Evolutionary conservation across 92 coral and sea anemone genomes (phyloP).

Genomic region (Siderastrea siderea): DNA sequence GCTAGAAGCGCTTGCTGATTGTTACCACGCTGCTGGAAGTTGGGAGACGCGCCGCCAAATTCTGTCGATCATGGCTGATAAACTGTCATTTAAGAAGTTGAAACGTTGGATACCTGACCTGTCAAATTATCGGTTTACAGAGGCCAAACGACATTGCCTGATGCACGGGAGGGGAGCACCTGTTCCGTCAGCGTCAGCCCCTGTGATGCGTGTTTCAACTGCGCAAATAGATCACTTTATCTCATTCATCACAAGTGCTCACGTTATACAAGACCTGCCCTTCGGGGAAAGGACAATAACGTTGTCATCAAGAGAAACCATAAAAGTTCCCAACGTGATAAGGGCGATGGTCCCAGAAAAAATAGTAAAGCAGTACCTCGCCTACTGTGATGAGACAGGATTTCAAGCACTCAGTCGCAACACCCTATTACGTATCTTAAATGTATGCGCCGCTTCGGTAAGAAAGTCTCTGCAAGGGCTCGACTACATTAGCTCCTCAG

Average conservation of each 20-base stretch:
- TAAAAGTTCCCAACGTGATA: slow-evolving; percentile 57
- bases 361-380: slow-evolving; percentile 34
- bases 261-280: slow-evolving; percentile 47
- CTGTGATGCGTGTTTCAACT: slow-evolving; percentile 54
- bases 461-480: slow-evolving; percentile 62
- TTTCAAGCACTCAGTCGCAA: not conserved
- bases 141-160: slow-evolving; percentile 63
- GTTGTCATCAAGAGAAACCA: slow-evolving; percentile 46
- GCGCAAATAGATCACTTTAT: slow-evolving; percentile 42
- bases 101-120: not conserved
- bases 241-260: slow-evolving; percentile 45
- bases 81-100: not conserved
- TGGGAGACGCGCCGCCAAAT: slow-evolving; percentile 3
- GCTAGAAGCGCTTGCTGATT: slow-evolving; percentile 57
- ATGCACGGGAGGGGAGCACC: slow-evolving; percentile 65
- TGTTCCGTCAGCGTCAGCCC: slow-evolving; percentile 39
- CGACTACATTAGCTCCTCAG: slow-evolving; percentile 61
- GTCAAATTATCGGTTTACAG: too few relatives aligned
- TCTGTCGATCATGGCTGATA: slow-evolving; percentile 9
- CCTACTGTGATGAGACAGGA: slow-evolving; percentile 32
- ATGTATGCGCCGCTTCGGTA: slow-evolving; percentile 42
- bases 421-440: slow-evolving; percentile 36
- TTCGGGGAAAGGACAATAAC: slow-evolving; percentile 41
- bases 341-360: slow-evolving; percentile 56
- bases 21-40: slow-evolving; percentile 57